Evolutionary conservation across 2,888 invertebrate genomes (phyloP).

Genomic region (Ornithoptera priamus): DNA sequence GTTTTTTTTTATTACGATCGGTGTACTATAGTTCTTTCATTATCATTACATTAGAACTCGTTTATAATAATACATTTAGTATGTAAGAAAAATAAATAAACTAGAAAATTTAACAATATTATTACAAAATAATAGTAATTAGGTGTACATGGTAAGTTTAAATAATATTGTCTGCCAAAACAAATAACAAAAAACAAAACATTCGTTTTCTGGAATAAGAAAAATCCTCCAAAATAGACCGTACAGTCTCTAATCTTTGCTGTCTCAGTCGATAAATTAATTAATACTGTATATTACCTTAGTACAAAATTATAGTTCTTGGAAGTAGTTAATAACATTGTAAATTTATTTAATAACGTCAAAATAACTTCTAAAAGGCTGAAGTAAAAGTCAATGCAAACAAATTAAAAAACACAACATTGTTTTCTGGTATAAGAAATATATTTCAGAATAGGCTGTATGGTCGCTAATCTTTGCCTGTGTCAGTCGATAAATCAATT

Average conservation of each 20-base stretch:
- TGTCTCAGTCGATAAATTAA: neutral
- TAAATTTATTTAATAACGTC: slow-evolving; percentile 21
- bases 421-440: neutral
- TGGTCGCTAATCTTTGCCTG: no score
- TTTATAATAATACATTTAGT: no score
- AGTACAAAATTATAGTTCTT: neutral
- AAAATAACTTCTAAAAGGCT: slow-evolving; percentile 19
- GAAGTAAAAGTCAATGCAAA: neutral
- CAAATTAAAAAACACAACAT: no score
- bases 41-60: no score
- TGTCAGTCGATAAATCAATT: neutral
- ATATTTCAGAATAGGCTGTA: neutral
- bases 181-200: no score
- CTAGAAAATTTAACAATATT: no score
- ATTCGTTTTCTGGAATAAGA: neutral
- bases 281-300: neutral
- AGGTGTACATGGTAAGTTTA: no score
- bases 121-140: no score
- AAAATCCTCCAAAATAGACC: neutral
- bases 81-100: no score
- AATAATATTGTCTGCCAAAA: no score
- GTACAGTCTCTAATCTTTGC: neutral
- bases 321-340: neutral
- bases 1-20: no score
- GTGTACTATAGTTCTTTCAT: no score